These are phyloP conservation scores for Platyscapa corneri DNA, from an alignment of 1,140 invertebrate species.

Conservation along the genomic window DNA sequence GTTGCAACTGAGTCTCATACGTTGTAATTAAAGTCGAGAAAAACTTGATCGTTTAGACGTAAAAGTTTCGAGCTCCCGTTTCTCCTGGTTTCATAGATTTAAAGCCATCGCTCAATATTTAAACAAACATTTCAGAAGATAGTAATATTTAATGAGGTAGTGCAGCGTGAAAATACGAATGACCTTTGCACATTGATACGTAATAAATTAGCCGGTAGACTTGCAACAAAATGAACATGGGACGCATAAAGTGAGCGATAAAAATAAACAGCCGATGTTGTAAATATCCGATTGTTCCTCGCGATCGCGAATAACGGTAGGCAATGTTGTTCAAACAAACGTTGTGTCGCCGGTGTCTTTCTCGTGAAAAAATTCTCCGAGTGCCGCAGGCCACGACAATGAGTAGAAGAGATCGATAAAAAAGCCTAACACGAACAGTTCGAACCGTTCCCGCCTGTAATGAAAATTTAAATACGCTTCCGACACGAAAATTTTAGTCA, in stretches of 20 bases:
- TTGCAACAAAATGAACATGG: background rate
- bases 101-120: background rate
- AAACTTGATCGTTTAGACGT: no score
- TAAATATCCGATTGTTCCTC: background rate
- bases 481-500: slow-evolving; percentile 38
- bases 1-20: no score
- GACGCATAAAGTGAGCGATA: background rate
- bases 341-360: background rate
- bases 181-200: background rate
- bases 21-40: no score
- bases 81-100: background rate
- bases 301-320: background rate
- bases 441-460: background rate
- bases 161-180: background rate
- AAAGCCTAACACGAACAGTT: slow-evolving; percentile 26
- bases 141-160: background rate
- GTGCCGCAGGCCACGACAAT: background rate
- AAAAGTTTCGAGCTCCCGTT: no score
- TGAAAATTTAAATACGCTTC: slow-evolving; percentile 47
- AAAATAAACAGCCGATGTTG: background rate
- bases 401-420: slow-evolving; percentile 25
- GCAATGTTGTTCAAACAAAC: background rate
- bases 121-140: background rate
- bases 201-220: background rate
- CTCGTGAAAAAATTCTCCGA: background rate